A percentile compares a stretch with the other conserved stretches of the same genome.
phyloP scores from a whole-genome alignment of 1,140 invertebrate genomes.

The Euglossa dilemma region DNA sequence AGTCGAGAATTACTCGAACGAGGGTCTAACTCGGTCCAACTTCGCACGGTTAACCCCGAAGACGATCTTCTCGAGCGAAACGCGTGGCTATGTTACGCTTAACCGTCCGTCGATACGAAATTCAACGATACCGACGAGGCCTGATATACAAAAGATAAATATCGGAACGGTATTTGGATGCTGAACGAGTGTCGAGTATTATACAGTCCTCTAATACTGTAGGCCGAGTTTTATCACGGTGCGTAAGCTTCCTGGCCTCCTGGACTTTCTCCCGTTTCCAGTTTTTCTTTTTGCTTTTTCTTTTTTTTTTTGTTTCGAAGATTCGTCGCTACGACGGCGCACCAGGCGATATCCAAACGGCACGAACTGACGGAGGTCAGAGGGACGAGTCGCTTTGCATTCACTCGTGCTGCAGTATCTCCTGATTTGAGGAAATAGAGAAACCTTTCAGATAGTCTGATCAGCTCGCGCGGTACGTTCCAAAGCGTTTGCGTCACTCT shows the following conservation, averaged over 20 bases:
- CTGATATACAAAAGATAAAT: neutral
- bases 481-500: conserved; percentile 35
- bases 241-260: conserved; percentile 12
- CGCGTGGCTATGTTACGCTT: neutral
- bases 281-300: conserved; percentile 3
- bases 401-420: conserved; percentile 78
- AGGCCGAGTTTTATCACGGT: conserved; percentile 67
- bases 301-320: conserved; percentile 46
- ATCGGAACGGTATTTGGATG: neutral
- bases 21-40: neutral
- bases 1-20: neutral
- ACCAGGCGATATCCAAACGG: conserved; percentile 60
- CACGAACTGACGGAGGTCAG: conserved; percentile 56
- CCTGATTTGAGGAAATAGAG: conserved; percentile 77
- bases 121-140: neutral
- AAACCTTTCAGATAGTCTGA: conserved; percentile 69
- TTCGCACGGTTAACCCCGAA: neutral
- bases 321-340: conserved; percentile 66
- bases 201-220: conserved; percentile 55
- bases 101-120: neutral
- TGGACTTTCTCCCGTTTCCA: neutral
- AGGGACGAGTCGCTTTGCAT: conserved; percentile 61
- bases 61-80: neutral
- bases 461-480: conserved; percentile 54
- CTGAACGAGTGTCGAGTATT: conserved; percentile 27